Evolutionary conservation across 2,113 vertebrate species (phyloP).

Genomic region (Dasyprocta punctata): DNA sequence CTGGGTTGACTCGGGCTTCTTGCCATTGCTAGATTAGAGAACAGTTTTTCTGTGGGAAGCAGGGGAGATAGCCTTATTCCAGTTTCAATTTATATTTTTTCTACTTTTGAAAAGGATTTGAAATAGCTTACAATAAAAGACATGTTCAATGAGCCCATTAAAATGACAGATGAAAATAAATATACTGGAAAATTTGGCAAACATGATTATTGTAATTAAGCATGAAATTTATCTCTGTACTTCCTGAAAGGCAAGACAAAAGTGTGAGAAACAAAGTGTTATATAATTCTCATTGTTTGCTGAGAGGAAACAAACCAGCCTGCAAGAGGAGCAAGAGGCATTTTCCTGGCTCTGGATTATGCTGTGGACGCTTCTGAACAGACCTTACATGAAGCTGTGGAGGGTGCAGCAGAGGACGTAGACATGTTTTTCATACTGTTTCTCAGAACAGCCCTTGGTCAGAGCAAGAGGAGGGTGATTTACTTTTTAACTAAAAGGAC

Average conservation of each 20-base stretch:
- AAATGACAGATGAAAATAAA: conserved; percentile 42
- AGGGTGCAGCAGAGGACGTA: background rate
- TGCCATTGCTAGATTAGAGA: background rate
- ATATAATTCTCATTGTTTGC: conserved; percentile 68
- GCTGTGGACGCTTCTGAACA: background rate
- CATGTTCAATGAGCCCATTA: conserved; percentile 23
- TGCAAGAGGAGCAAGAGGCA: conserved; percentile 39
- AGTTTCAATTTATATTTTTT: conserved; percentile 44
- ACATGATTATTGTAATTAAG: conserved; percentile 49
- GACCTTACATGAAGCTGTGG: background rate
- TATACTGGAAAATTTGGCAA: conserved; percentile 11
- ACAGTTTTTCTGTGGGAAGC: background rate
- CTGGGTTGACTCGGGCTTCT: background rate
- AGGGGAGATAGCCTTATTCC: background rate
- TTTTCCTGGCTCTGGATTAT: conserved; percentile 52
- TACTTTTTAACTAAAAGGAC: background rate
- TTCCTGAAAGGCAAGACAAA: conserved; percentile 61
- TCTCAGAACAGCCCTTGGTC: background rate
- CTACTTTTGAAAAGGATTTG: background rate
- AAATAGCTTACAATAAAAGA: conserved; percentile 41
- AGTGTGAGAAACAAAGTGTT: conserved; percentile 61
- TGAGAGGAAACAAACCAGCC: conserved; percentile 59
- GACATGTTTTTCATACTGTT: background rate
- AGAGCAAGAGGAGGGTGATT: background rate
- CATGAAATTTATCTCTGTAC: conserved; percentile 62